Evolutionary conservation across 2,888 invertebrate genomes (phyloP), one percentile per base, ranked within the genome.

Genomic region (Yponomeuta sedellus): DNA sequence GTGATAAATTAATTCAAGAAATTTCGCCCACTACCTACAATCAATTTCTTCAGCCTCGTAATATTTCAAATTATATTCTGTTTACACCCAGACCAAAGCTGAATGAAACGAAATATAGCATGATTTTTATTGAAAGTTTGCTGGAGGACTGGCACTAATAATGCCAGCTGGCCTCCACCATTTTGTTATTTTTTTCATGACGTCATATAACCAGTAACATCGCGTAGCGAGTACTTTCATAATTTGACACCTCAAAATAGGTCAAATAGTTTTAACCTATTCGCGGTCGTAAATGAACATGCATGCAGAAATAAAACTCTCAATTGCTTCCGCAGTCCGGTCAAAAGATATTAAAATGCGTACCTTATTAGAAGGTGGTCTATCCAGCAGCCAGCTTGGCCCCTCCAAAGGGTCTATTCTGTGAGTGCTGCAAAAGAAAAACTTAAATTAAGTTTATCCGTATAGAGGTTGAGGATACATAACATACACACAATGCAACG

Each of bases 371-470:
- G 25, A 28, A 6, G 28, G 61, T 34, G 78, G 76, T 52, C 69
- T 70, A 64, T 84, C 88, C 57, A 88, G 71, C 68, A 87, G 70
- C 90, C 89, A 91, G 70, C 91, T 91, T 0, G 91, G 88, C 0
- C 91, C 91, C 74, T 88, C 91, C 64, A 91, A 63, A 0, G 91
- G 90, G 67, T 88, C 88, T 1, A 67, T 58, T 65, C 75, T 72
- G 5, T 67, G 34, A 34, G 10, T 66, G 34, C 81, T 83, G 74
- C n/a, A 8, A 20, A 20, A 22, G 44, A n/a, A 40, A 71, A 71
- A 16, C 63, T 40, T 64, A 8, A 2, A 34, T 8, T 34, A 34
- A 5, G 8, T 34, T 34, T 34, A 34, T 8, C 8, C 34, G 8
- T 34, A 8, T 34, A 34, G 8, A 6, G 6, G 34, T 34, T 8